Percentiles rank a stretch among this genome's conserved stretches.
Evolutionary conservation across 2,113 vertebrate genomes (phyloP).

Genomic region (Cairina moschata): DNA sequence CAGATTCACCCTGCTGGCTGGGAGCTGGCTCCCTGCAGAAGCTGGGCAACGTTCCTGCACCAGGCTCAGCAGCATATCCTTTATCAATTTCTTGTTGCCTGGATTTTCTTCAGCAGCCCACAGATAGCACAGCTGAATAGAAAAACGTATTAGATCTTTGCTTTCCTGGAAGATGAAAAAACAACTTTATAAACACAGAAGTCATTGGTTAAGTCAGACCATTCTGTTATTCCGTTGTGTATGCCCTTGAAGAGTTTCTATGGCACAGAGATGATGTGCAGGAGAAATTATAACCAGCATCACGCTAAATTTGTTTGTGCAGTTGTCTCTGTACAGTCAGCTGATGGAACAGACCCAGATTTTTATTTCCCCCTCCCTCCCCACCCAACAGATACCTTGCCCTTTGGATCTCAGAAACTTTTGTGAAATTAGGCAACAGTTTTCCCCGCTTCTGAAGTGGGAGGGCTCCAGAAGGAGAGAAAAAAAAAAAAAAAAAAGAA

Average conservation of each 20-base stretch:
- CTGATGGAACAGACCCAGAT: background rate
- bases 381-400: background rate
- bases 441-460: background rate
- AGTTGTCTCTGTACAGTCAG: background rate
- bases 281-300: background rate
- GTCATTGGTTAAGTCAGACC: background rate
- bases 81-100: background rate
- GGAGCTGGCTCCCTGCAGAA: background rate
- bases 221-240: background rate
- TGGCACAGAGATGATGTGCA: background rate
- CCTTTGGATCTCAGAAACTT: background rate
- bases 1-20: rapidly evolving
- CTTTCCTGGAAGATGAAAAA: background rate
- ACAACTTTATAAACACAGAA: background rate
- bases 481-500: background rate
- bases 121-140: background rate
- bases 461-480: background rate
- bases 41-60: background rate
- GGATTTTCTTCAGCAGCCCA: background rate
- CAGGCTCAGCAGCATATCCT: background rate
- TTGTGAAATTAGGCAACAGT: background rate
- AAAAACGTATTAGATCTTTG: background rate
- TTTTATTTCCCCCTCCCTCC: background rate
- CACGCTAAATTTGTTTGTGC: background rate
- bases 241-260: background rate